Percentiles rank a stretch among this genome's conserved stretches.
These are phyloP conservation scores for Syngnathus acus DNA, from an alignment of 2,797 vertebrate species.

Conservation along the genomic window DNA sequence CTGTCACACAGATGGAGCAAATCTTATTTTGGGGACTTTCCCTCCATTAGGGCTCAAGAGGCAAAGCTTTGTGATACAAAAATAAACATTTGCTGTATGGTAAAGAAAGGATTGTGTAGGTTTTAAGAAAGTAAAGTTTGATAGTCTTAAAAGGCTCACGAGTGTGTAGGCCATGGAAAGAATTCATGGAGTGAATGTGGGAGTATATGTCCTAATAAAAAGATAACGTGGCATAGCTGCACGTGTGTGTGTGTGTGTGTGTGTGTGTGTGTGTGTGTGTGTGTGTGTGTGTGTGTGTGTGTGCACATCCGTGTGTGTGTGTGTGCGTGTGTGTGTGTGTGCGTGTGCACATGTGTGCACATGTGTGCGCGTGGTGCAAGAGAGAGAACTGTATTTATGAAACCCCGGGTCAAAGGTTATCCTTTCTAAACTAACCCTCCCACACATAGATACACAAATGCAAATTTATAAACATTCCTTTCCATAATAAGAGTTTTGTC, in stretches of 20 bases:
- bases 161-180: conserved; percentile 5
- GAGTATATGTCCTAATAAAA: conserved; percentile 31
- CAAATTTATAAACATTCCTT: conserved; percentile 31
- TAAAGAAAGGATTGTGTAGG: neutral
- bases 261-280: neutral
- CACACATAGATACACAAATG: conserved; percentile 9
- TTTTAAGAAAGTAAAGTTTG: neutral
- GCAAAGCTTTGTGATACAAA: neutral
- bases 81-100: neutral
- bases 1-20: neutral
- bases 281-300: neutral
- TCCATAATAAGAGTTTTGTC: conserved; percentile 27
- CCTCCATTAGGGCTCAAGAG: neutral
- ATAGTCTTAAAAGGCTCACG: neutral
- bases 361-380: too few relatives aligned
- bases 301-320: neutral
- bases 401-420: conserved; percentile 46
- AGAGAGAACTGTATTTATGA: conserved; percentile 25
- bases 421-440: conserved; percentile 25
- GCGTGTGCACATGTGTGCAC: neutral
- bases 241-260: conserved; percentile 8
- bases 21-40: neutral
- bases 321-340: conserved; percentile 5
- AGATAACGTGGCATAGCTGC: neutral
- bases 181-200: conserved; percentile 30